phyloP scores from a whole-genome alignment of 2,797 vertebrate species.

The Sebastiscus albofasciatus region DNA sequence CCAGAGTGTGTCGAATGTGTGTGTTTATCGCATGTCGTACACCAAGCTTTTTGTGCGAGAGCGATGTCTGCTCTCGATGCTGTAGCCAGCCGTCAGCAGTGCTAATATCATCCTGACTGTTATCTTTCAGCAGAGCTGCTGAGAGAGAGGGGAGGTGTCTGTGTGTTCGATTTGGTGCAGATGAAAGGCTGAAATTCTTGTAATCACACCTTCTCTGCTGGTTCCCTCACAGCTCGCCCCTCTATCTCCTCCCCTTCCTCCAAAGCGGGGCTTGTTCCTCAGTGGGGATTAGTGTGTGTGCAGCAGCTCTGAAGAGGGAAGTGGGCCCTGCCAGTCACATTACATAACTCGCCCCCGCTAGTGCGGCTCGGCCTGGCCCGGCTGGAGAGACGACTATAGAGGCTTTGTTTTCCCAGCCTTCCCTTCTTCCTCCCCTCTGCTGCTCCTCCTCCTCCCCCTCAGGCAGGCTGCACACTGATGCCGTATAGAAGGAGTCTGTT shows the following conservation, averaged over 20 bases:
- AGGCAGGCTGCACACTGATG: conserved; percentile 81
- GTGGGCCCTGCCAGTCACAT: conserved; percentile 85
- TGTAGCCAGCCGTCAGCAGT: conserved; percentile 4
- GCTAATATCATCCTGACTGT: conserved; percentile 41
- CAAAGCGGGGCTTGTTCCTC: conserved; percentile 74
- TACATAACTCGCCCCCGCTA: conserved; percentile 85
- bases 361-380: conserved; percentile 72
- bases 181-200: conserved; percentile 72
- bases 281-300: conserved; percentile 82
- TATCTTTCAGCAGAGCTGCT: conserved; percentile 44
- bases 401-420: conserved; percentile 84
- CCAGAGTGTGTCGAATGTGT: neutral
- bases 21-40: neutral
- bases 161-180: conserved; percentile 48
- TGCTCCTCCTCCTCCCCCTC: conserved; percentile 67
- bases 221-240: conserved; percentile 54
- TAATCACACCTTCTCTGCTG: conserved; percentile 61
- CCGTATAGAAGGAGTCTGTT: conserved; percentile 84
- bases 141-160: conserved; percentile 31
- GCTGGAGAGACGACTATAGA: conserved; percentile 86
- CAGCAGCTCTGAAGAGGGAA: conserved; percentile 75
- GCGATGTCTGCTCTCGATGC: conserved; percentile 12
- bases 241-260: conserved; percentile 50
- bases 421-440: conserved; percentile 74
- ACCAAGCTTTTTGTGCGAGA: neutral